Base-by-base conservation (phyloP, 2,888 invertebrate genomes). In the Leucania comma region DNA sequence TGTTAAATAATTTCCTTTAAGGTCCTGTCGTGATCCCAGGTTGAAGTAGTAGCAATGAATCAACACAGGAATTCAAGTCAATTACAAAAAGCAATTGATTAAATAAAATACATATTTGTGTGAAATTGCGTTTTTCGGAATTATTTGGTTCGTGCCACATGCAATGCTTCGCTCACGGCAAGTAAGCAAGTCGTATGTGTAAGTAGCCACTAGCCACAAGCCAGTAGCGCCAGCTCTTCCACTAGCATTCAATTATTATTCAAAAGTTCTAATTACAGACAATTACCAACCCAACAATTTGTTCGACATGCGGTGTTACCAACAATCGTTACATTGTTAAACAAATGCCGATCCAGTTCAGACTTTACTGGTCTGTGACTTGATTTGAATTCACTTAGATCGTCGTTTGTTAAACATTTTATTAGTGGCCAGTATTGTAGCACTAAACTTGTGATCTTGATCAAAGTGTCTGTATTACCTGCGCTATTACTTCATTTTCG, bases 131-230 rank as follows among this genome's bases (percentile, higher is more conserved):
- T 78, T 80, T 84, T 67, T 74, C 32, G 32, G 63, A 74, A 68
- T 76, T 67, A n/a, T 77, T 72, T 54, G 5, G 32, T 79, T 81
- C 79, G 83, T 84, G 83, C 68, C 51, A 60, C 85, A 85, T 78
- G 83, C 81, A 58, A 80, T 56, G 62, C 66, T 24, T 63, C 57
- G 62, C 51, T 80, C 75, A 78, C 75, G 73, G 69, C 57, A 72
- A 66, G 58, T 53, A 68, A 58, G n/a, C n/a, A 24, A 29, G 54
- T 9, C 29, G 54, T 53, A 50, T 22, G 14, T 17, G 6, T 53
- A 53, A 64, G 26, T 65, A 78, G 57, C 35, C 20, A 48, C 26
- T 59, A 53, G 26, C 29, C 24, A 42, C 26, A 22, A 24, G 35
- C 4, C 24, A 54, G 38, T 51, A 57, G 35, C 53, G 67, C 59